Evolutionary conservation across 2,888 invertebrate genomes (phyloP).

Genomic region (Periphyllus acericola): DNA sequence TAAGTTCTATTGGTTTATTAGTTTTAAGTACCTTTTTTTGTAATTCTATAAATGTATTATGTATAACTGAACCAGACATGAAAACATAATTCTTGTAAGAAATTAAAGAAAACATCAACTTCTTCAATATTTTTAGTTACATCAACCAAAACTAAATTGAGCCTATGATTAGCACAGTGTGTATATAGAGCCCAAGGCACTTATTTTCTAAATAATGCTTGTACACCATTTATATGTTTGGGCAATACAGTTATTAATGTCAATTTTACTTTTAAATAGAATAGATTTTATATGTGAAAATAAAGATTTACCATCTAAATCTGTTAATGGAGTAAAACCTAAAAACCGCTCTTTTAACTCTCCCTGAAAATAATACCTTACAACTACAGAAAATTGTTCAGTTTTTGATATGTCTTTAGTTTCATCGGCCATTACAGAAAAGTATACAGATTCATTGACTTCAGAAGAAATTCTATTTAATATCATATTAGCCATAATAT

Average conservation of each 20-base stretch:
- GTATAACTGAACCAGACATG: too few species aligned
- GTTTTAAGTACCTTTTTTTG: too few species aligned
- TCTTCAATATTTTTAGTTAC: too few species aligned
- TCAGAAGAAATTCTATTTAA: neutral
- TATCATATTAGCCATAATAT: neutral
- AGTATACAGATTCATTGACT: neutral
- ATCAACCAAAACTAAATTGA: too few species aligned
- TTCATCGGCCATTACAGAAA: slow-evolving; percentile 7
- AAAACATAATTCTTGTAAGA: too few species aligned
- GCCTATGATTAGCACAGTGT: too few species aligned
- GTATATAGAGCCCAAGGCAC: too few species aligned
- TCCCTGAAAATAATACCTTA: slow-evolving; percentile 23
- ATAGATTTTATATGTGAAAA: slow-evolving; percentile 14
- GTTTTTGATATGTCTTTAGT: slow-evolving; percentile 12
- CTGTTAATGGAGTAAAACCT: neutral
- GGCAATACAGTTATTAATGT: slow-evolving; percentile 14
- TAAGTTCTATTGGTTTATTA: too few species aligned
- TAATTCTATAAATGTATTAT: too few species aligned
- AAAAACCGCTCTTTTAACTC: slow-evolving; percentile 27
- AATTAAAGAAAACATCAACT: too few species aligned
- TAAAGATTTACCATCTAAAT: slow-evolving; percentile 23
- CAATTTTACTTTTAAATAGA: slow-evolving; percentile 19
- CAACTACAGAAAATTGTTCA: slow-evolving; percentile 29
- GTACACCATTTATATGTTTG: too few species aligned
- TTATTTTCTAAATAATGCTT: too few species aligned